These are phyloP conservation scores for Porites lutea DNA, from an alignment of 64 coral and sea anemone genomes.

Conservation along the genomic window DNA sequence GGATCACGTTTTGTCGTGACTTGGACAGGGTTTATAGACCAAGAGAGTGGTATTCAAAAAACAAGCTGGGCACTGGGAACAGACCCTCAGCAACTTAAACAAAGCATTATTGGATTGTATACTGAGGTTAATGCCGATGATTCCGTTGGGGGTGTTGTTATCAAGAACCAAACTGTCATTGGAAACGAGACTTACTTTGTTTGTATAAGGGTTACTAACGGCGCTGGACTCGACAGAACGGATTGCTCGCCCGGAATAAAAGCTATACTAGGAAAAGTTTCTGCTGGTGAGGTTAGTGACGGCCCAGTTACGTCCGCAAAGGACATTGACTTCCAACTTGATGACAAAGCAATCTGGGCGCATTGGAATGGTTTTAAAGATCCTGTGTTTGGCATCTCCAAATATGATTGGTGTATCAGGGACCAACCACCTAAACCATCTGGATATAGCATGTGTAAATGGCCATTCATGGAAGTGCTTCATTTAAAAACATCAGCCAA, in stretches of 20 bases:
- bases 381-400: slow-evolving; percentile 83
- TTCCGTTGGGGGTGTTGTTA: slow-evolving; percentile 78
- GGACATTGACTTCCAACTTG: slow-evolving; percentile 91
- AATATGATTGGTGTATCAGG: slow-evolving; percentile 93
- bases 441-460: slow-evolving; percentile 51
- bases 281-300: slow-evolving; percentile 85
- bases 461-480: slow-evolving; percentile 69
- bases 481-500: slow-evolving; percentile 59
- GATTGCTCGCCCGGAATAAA: slow-evolving; percentile 80
- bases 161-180: slow-evolving; percentile 81
- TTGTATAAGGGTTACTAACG: slow-evolving; percentile 90
- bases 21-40: slow-evolving; percentile 93
- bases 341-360: slow-evolving; percentile 91
- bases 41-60: slow-evolving; percentile 77
- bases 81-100: slow-evolving; percentile 33
- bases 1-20: slow-evolving; percentile 77
- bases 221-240: slow-evolving; percentile 85
- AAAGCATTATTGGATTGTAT: slow-evolving; percentile 51
- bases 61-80: slow-evolving; percentile 88
- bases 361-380: slow-evolving; percentile 97
- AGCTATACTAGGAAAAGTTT: slow-evolving; percentile 86
- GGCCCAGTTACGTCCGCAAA: slow-evolving; percentile 58
- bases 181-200: slow-evolving; percentile 89
- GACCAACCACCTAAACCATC: slow-evolving; percentile 61
- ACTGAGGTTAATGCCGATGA: slow-evolving; percentile 47